Conservation (phyloP, 2,113 vertebrate genomes). For the Xiphias gladius region DNA sequence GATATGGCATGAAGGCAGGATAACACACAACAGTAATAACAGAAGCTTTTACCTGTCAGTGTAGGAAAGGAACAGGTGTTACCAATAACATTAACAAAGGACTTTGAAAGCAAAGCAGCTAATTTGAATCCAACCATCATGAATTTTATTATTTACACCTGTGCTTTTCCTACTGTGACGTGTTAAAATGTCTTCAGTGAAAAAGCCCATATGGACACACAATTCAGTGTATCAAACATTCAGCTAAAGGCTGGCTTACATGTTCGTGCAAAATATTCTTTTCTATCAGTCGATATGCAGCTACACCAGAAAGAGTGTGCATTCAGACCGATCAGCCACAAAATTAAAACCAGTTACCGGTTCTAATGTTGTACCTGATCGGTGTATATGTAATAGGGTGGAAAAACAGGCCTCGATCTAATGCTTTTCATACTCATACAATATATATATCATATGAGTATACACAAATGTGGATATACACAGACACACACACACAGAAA, state of each 20-base stretch:
- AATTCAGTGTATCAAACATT: not conserved
- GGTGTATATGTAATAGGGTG: slow-evolving; percentile 10
- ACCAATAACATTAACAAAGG: no score
- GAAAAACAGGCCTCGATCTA: slow-evolving; percentile 22
- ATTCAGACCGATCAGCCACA: not conserved
- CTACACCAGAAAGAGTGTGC: not conserved
- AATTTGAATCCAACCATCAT: not conserved
- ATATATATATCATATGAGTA: slow-evolving; percentile 30
- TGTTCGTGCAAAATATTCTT: not conserved
- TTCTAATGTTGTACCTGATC: no score
- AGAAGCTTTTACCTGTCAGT: no score
- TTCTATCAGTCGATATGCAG: not conserved
- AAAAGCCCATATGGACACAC: not conserved
- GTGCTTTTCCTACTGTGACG: not conserved
- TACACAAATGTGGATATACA: slow-evolving; percentile 8
- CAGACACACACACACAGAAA: not conserved
- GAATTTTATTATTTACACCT: not conserved
- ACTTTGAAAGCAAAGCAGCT: not conserved
- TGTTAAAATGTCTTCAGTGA: not conserved
- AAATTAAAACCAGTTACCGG: no score
- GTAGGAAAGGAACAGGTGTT: no score
- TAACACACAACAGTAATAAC: no score
- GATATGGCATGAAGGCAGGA: no score
- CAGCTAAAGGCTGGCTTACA: not conserved
- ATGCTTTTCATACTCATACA: slow-evolving; percentile 8